Conservation (phyloP, 1,140 invertebrate genomes). For the Drosophila prosaltans region DNA sequence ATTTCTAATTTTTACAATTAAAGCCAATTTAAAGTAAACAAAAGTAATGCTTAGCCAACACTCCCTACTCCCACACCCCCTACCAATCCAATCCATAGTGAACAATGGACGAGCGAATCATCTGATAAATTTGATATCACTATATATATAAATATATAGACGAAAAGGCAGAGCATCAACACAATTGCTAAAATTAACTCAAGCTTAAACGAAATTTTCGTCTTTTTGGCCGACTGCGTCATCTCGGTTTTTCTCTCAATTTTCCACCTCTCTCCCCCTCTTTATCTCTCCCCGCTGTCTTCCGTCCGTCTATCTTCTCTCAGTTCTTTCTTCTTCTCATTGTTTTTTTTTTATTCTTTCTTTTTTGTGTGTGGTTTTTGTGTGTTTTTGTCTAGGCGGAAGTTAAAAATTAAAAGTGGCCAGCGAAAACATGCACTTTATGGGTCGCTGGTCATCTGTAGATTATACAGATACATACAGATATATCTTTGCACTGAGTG, state of each 20-base stretch:
- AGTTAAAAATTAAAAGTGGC: slow-evolving; percentile 65
- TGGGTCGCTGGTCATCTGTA: slow-evolving; percentile 43
- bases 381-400: slow-evolving; percentile 36
- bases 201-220: slow-evolving; percentile 33
- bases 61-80: background rate
- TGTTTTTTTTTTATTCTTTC: background rate
- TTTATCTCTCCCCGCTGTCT: background rate
- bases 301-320: too few species aligned
- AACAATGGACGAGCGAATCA: slow-evolving; percentile 58
- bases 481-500: slow-evolving; percentile 20
- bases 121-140: slow-evolving; percentile 18
- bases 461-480: slow-evolving; percentile 1
- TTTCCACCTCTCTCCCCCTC: background rate
- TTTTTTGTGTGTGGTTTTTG: slow-evolving; percentile 1
- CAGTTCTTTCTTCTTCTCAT: background rate
- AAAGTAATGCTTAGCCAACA: slow-evolving; percentile 17
- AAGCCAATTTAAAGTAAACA: slow-evolving; percentile 57
- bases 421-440: slow-evolving; percentile 60
- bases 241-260: slow-evolving; percentile 17
- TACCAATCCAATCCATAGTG: slow-evolving; percentile 3
- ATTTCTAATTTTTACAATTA: slow-evolving; percentile 46
- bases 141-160: slow-evolving; percentile 26
- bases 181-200: slow-evolving; percentile 44
- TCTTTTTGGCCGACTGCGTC: slow-evolving; percentile 33
- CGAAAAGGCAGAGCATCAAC: background rate